These are phyloP conservation scores for Metacarcinus magister DNA, from an alignment of 2,888 invertebrate species.

Conservation along the genomic window DNA sequence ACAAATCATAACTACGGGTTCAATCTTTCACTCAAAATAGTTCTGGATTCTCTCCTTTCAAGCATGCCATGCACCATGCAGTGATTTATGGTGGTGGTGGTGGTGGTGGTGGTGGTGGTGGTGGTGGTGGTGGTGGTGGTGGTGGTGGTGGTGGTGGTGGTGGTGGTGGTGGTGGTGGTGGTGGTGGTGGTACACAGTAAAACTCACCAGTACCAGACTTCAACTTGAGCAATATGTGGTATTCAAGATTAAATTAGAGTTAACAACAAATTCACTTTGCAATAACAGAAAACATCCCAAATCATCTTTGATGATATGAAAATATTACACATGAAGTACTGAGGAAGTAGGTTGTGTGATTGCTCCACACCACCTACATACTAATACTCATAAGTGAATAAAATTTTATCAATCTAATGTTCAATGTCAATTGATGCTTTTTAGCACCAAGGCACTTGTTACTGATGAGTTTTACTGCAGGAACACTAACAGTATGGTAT, in stretches of 20 bases:
- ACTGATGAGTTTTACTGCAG: neutral
- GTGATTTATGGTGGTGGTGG: neutral
- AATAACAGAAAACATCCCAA: neutral
- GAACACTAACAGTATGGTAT: neutral
- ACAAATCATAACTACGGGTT: neutral
- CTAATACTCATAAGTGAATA: neutral
- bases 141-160: too few species aligned
- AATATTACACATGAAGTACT: neutral
- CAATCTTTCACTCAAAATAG: neutral
- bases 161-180: neutral
- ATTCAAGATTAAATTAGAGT: neutral
- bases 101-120: neutral
- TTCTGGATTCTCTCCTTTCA: neutral
- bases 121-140: neutral
- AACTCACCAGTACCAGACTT: neutral
- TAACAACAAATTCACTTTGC: neutral
- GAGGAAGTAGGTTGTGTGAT: too few species aligned
- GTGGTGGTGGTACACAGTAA: neutral
- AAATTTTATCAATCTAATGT: neutral
- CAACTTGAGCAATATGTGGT: neutral
- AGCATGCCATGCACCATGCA: slow-evolving; percentile 37
- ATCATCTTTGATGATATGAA: neutral
- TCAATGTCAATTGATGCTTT: neutral
- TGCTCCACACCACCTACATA: too few species aligned
- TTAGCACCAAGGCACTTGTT: neutral